Evolutionary conservation across 2,113 vertebrate genomes (phyloP), one percentile per base, ranked within the genome.

Genomic region (Spermophilus dauricus): DNA sequence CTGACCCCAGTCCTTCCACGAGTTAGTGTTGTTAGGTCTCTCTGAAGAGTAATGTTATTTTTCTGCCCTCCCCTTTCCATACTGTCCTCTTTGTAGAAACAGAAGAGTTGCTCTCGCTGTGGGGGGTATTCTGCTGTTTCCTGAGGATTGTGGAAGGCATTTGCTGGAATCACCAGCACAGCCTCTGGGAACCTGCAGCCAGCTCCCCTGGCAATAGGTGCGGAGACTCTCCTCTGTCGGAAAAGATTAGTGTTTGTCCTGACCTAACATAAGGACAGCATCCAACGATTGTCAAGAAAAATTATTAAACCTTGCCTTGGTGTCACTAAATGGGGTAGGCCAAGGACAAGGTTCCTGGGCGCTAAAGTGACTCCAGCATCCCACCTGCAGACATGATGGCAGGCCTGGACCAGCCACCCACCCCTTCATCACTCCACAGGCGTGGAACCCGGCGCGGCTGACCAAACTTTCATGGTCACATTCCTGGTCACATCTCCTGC

Each of bases 101-200:
- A 28, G 56, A 56, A 56, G 16, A 17, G 56, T 56, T 48, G 5
- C 34, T 8, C 4, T 22, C 20, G 14, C 20, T 2, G 8, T 3
- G 1, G 8, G 8, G 17, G 4, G 11, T 48, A 24, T 34, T 45
- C 14, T 2, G 18, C 88, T 53, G 3, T 39, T 78, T 83, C 30
- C 73, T 51, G 37, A 91, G 65, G 14, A 18, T 7, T 28, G 17
- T 2, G 39, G 1, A 37, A 18, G 26, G 39, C 14, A 14, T 61
- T 2, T 6, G 12, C n/a, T 5, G 2, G 0, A 14, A 58, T 58
- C 81, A 0, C 56, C 2, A 8, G 24, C n/a, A 8, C n/a, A 8
- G 45, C 32, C 89, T 34, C 37, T 16, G 2, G 56, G 56, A 39
- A 13, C 48, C 30, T n/a, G 70, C 1, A 1, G 73, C 2, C 4